Evolutionary conservation across 2,888 invertebrate species (phyloP), one percentile per base, ranked within the genome.

Genomic region (Dolomedes plantarius): DNA sequence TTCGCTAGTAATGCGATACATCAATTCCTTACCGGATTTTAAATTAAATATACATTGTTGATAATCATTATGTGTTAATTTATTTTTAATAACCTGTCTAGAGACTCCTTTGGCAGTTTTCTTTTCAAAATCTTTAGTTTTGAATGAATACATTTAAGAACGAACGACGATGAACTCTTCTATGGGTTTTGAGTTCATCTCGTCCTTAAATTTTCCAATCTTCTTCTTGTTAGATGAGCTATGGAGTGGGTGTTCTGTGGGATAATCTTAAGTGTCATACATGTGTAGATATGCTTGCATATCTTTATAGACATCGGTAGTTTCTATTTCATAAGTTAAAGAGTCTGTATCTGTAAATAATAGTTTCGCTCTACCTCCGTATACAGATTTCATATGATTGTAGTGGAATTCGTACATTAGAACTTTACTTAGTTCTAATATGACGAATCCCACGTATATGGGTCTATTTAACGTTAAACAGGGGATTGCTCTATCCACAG

Each of bases 331-430:
- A n/a, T 56, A 78, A n/a, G n/a, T n/a, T n/a, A n/a, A n/a, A n/a
- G n/a, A n/a, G n/a, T n/a, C n/a, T n/a, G n/a, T n/a, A n/a, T n/a
- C n/a, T 3, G 19, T 88, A 9, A 90, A 56, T 29, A 90, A 90
- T 0, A 90, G 68, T 28, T 90, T 88, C 7, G 75, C 67, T 71
- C 88, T 83, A 9, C 89, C 90, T 0, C 89, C 83, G 64, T 89
- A 90, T 1, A 89, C n/a, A n/a, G n/a, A n/a, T n/a, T n/a, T n/a
- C n/a, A n/a, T n/a, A n/a, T n/a, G n/a, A n/a, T n/a, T n/a, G n/a
- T n/a, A n/a, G n/a, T n/a, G n/a, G n/a, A n/a, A n/a, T n/a, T n/a
- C n/a, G n/a, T n/a, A n/a, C n/a, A n/a, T n/a, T n/a, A n/a, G n/a
- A n/a, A n/a, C n/a, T n/a, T n/a, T n/a, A n/a, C n/a, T n/a, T n/a